Conservation (phyloP, 1,140 invertebrate species). For the Tetramorium simillimum region DNA sequence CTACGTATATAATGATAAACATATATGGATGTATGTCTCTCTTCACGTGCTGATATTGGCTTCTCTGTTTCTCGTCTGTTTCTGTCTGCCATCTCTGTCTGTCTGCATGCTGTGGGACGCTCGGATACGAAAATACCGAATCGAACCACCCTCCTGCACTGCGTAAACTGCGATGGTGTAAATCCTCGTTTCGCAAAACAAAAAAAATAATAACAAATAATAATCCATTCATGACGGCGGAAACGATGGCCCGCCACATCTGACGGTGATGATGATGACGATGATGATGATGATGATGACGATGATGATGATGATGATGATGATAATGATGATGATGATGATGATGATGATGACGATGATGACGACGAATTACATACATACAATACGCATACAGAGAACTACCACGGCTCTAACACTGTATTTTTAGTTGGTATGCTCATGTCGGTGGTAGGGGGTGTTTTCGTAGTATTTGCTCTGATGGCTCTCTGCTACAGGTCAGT, state of each 20-base stretch:
- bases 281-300: constrained; percentile 25
- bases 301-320: constrained; percentile 21
- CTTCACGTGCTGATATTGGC: constrained; percentile 83
- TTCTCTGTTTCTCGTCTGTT: constrained; percentile 85
- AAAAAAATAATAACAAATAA: constrained; percentile 39
- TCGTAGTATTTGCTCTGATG: constrained; percentile 98
- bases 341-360: constrained; percentile 43
- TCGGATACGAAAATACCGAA: constrained; percentile 79
- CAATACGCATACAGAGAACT: constrained; percentile 90
- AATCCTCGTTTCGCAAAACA: constrained; percentile 45
- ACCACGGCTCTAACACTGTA: constrained; percentile 97
- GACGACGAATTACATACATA: constrained; percentile 58
- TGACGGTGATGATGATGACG: constrained; percentile 16
- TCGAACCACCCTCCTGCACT: constrained; percentile 74
- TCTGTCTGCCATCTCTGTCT: constrained; percentile 85
- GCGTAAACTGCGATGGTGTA: constrained; percentile 70
- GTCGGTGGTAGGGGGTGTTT: constrained; percentile 99
- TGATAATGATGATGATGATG: constrained; percentile 17
- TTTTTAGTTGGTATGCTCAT: constrained; percentile 98
- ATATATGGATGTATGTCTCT: constrained; percentile 66
- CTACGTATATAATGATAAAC: constrained; percentile 40
- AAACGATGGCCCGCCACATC: constrained; percentile 21
- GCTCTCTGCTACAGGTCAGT: constrained; percentile 99
- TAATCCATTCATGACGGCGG: constrained; percentile 14
- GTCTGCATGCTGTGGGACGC: constrained; percentile 85